A percentile compares a stretch with the other conserved stretches of the same genome.
Evolutionary conservation across 2,797 vertebrate species (phyloP).

Genomic region (Microctenopoma steveboyesi): DNA sequence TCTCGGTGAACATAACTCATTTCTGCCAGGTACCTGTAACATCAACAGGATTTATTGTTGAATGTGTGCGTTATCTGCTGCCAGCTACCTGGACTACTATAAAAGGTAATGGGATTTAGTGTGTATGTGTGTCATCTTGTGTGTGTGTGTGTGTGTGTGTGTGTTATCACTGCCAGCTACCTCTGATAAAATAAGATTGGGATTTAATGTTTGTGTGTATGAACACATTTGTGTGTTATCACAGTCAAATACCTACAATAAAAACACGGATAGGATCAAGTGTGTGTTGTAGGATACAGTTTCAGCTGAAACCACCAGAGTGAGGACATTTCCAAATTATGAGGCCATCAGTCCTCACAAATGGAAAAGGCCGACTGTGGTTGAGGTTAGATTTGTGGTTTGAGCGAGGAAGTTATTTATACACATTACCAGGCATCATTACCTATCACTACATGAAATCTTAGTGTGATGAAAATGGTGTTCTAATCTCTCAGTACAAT

Average conservation of each 20-base stretch:
- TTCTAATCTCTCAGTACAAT: constrained; percentile 32
- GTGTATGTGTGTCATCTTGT: constrained; percentile 1
- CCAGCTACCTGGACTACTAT: constrained; percentile 46
- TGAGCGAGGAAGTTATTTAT: not conserved
- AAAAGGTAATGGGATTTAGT: constrained; percentile 56
- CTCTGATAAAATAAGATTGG: constrained; percentile 38
- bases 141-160: not conserved
- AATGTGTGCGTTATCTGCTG: constrained; percentile 53
- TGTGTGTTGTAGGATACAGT: not conserved
- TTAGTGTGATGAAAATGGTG: constrained; percentile 5
- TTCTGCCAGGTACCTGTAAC: constrained; percentile 90
- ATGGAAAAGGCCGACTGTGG: not conserved
- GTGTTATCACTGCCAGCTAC: constrained; percentile 32
- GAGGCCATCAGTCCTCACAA: not conserved
- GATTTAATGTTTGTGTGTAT: constrained; percentile 57
- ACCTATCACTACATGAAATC: constrained; percentile 22
- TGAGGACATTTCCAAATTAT: not conserved
- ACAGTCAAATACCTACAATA: constrained; percentile 37
- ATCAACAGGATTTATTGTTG: constrained; percentile 53
- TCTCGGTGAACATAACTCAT: constrained; percentile 96
- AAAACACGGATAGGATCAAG: constrained; percentile 46
- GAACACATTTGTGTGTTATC: constrained; percentile 42
- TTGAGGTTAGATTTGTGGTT: not conserved
- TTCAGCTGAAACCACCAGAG: not conserved
- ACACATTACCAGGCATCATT: constrained; percentile 9